Evolutionary conservation across 2,888 invertebrate species (phyloP).

Genomic region (Tinea trinotella): DNA sequence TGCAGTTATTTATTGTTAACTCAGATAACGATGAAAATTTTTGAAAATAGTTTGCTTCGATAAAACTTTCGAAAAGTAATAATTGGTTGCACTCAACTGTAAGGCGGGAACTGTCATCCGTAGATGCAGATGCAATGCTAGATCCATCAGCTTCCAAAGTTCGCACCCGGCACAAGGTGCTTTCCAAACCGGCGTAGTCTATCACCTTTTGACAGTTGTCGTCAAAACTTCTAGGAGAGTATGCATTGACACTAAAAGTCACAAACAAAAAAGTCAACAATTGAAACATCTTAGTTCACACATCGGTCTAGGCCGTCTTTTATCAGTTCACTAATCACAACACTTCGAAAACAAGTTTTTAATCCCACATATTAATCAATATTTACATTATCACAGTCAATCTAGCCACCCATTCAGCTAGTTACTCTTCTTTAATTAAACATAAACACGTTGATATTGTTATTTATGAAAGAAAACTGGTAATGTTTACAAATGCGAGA

Average conservation of each 20-base stretch:
- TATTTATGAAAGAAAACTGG: constrained; percentile 39
- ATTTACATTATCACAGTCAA: constrained; percentile 19
- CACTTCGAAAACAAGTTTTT: background rate
- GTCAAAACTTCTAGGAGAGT: constrained; percentile 44
- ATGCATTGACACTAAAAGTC: constrained; percentile 64
- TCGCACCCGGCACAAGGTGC: constrained; percentile 78
- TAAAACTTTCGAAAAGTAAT: constrained; percentile 83
- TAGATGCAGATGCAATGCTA: constrained; percentile 71
- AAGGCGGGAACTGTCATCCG: constrained; percentile 82
- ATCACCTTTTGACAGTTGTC: constrained; percentile 50
- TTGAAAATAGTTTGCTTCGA: constrained; percentile 81
- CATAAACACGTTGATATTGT: constrained; percentile 19
- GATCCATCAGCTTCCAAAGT: constrained; percentile 79
- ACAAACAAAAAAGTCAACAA: constrained; percentile 65
- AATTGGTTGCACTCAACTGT: constrained; percentile 84
- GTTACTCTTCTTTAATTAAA: constrained; percentile 3
- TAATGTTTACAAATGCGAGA: constrained; percentile 43
- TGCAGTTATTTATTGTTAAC: constrained; percentile 83
- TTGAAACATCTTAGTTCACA: constrained; percentile 64
- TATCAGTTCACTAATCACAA: constrained; percentile 14
- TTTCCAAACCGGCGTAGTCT: constrained; percentile 49
- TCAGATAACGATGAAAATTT: constrained; percentile 82
- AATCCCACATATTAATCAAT: background rate
- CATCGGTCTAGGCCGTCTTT: constrained; percentile 49
- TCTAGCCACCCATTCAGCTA: background rate